Conservation (phyloP, 2,113 vertebrate species). For the Ailurus styani region DNA sequence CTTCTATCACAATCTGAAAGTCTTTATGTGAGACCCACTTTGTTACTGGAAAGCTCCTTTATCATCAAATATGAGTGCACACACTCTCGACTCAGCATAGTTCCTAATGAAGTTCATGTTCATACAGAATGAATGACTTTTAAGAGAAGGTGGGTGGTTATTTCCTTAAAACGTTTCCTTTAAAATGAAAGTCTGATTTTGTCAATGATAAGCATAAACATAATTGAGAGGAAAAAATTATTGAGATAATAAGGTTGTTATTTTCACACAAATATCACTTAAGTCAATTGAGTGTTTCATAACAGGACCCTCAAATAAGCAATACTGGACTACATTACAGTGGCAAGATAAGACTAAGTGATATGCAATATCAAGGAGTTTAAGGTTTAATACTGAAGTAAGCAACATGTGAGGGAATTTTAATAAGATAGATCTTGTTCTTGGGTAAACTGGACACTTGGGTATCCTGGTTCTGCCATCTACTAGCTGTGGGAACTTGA, state of each 20-base stretch:
- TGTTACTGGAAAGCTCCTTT: neutral
- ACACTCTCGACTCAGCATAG: neutral
- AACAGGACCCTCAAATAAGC: neutral
- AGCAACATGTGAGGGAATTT: neutral
- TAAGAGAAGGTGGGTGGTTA: neutral
- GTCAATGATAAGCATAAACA: neutral
- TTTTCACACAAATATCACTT: neutral
- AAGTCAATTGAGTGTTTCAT: neutral
- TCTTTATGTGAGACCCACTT: neutral
- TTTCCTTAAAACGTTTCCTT: neutral
- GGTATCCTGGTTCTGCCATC: neutral
- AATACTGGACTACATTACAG: neutral
- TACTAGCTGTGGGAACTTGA: neutral
- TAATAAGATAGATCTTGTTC: neutral
- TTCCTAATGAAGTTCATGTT: neutral
- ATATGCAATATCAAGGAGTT: neutral
- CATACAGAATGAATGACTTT: neutral
- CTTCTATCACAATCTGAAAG: neutral
- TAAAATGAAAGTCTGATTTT: neutral
- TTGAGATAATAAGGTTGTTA: neutral
- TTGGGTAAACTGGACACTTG: neutral
- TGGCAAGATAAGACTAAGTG: neutral
- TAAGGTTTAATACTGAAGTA: neutral
- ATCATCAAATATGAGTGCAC: neutral
- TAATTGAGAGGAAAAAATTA: neutral